phyloP scores from a whole-genome alignment of 2,797 vertebrate species.

The Platalea minor region DNA sequence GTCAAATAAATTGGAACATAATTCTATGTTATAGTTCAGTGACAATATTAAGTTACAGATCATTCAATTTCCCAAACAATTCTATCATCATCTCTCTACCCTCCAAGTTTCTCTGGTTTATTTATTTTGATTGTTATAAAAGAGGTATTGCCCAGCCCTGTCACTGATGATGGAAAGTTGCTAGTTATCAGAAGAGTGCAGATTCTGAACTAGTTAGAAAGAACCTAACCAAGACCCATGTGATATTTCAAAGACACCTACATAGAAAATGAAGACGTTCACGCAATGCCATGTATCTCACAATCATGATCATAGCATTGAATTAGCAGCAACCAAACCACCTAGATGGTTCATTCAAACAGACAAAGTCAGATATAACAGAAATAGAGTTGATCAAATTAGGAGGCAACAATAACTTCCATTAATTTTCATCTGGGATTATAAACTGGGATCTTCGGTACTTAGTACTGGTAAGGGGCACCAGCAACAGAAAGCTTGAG shows the following conservation, averaged over 20 bases:
- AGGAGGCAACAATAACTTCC: background rate
- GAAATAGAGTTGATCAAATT: background rate
- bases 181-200: background rate
- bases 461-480: background rate
- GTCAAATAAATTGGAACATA: background rate
- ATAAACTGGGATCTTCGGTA: background rate
- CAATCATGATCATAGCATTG: background rate
- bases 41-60: background rate
- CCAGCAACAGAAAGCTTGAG: background rate
- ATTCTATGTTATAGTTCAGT: background rate
- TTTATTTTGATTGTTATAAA: background rate
- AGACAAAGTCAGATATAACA: background rate
- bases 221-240: background rate
- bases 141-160: background rate
- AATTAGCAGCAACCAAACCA: background rate
- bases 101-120: background rate
- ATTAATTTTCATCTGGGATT: background rate
- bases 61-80: background rate
- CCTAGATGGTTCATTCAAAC: background rate
- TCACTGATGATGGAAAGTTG: background rate
- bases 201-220: background rate
- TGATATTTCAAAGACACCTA: background rate
- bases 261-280: background rate
- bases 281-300: background rate
- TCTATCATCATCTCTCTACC: background rate